Evolutionary conservation across 2,888 invertebrate genomes (phyloP).

Genomic region (Caenorhabditis sp.): DNA sequence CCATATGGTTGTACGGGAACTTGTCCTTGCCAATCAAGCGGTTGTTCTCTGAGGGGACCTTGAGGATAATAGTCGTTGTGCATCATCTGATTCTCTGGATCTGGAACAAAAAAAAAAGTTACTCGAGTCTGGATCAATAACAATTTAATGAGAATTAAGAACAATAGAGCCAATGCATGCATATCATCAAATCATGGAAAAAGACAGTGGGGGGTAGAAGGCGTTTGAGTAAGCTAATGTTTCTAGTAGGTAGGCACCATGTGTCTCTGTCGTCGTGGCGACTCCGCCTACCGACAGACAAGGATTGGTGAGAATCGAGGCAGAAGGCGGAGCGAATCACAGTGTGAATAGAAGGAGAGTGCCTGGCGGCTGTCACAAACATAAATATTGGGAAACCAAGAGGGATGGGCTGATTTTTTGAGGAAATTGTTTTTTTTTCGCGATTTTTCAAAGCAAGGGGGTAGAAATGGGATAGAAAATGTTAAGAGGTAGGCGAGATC

Average conservation of each 20-base stretch:
- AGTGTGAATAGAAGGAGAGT: conserved; percentile 24
- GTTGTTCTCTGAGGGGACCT: background rate
- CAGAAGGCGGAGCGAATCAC: conserved; percentile 35
- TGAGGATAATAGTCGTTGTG: conserved; percentile 44
- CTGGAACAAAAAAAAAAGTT: background rate
- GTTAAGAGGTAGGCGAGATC: no score
- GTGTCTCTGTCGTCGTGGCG: conserved; percentile 16
- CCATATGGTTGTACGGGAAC: conserved; percentile 17
- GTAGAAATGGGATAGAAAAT: background rate
- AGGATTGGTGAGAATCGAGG: conserved; percentile 46
- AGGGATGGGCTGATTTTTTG: conserved; percentile 7
- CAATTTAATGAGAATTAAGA: no score
- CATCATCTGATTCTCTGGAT: conserved; percentile 7
- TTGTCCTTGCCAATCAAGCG: conserved; percentile 38
- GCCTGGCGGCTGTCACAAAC: conserved; percentile 36
- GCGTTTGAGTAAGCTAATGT: conserved; percentile 43
- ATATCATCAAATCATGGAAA: no score
- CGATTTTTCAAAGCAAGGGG: background rate
- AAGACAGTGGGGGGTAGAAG: conserved; percentile 11
- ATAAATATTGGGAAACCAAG: conserved; percentile 38
- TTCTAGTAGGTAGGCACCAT: conserved; percentile 28
- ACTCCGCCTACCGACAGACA: conserved; percentile 32
- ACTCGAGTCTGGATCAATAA: background rate
- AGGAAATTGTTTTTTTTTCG: background rate
- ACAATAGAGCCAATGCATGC: background rate